phyloP scores from a whole-genome alignment of 2,888 invertebrate species.

The Hecatera dysodea region DNA sequence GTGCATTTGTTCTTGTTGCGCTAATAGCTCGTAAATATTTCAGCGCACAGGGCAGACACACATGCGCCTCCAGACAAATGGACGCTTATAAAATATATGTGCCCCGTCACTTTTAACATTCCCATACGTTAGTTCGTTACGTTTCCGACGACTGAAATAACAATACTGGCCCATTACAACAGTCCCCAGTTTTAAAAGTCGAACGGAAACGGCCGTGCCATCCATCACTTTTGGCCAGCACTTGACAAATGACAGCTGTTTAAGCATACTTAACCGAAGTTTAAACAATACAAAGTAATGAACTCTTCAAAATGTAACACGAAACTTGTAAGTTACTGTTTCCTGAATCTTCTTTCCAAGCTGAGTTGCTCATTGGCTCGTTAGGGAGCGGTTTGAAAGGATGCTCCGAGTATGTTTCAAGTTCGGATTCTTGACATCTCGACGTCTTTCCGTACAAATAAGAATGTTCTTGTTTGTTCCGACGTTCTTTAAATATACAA shows the following conservation, averaged over 20 bases:
- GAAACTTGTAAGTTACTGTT: slow-evolving; percentile 64
- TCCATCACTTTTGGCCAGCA: slow-evolving; percentile 84
- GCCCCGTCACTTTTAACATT: slow-evolving; percentile 85
- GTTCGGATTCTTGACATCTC: slow-evolving; percentile 48
- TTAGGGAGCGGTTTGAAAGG: slow-evolving; percentile 48
- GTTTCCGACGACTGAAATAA: slow-evolving; percentile 89
- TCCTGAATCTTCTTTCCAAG: slow-evolving; percentile 46
- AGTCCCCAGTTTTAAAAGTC: slow-evolving; percentile 72
- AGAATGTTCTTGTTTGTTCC: slow-evolving; percentile 47
- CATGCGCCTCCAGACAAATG: slow-evolving; percentile 87
- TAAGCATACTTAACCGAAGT: slow-evolving; percentile 67
- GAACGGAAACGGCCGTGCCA: slow-evolving; percentile 80
- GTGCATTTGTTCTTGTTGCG: slow-evolving; percentile 83
- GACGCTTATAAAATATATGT: slow-evolving; percentile 86
- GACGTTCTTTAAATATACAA: slow-evolving; percentile 35
- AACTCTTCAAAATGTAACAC: slow-evolving; percentile 69
- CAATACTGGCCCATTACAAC: slow-evolving; percentile 82
- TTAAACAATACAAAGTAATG: slow-evolving; percentile 73
- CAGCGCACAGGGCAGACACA: slow-evolving; percentile 81
- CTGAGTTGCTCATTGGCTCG: slow-evolving; percentile 53
- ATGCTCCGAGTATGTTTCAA: slow-evolving; percentile 46
- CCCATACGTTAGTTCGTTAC: slow-evolving; percentile 86
- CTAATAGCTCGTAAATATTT: slow-evolving; percentile 90
- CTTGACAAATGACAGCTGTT: slow-evolving; percentile 79
- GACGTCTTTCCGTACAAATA: slow-evolving; percentile 53